Base-by-base conservation (phyloP, 2,888 invertebrate species). In the Oligia fasciuncula region DNA sequence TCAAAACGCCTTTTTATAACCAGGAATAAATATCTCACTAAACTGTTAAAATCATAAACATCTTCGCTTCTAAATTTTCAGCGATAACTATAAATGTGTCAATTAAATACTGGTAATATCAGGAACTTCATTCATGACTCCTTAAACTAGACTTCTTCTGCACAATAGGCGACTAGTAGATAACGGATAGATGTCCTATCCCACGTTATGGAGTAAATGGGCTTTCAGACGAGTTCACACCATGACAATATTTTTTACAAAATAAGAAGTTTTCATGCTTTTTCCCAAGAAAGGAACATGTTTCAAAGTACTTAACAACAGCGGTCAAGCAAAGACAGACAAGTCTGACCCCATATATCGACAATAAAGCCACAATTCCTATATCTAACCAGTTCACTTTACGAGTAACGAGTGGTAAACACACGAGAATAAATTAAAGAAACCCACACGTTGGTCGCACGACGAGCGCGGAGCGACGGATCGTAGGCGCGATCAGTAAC, bases 381-480 rank as follows among this genome's bases (percentile, higher is more conserved):
- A 63, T 66, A 77, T 62, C 54, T 35, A 69, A 77, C 77, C 76
- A 70, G 81, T 73, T 69, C 75, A 73, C 4, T 84, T 85, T 81
- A 74, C 86, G 67, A 81, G 73, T 85, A 85, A 83, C 72, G 75
- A 73, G 67, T 68, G 68, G 14, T 81, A 65, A 76, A 46, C 83
- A 86, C 13, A 77, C 63, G 63, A 67, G 85, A 68, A 86, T 84
- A 84, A 84, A 84, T 84, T 86, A 83, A 83, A 62, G n/a, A 43
- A 83, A 62, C 84, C 84, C 84, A 84, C 86, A 77, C 86, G 23
- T 17, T 54, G 57, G 67, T 46, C 74, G 62, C 29, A 4, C 75
- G 82, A 67, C 77, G 60, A 23, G 54, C 5, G 35, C 35, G 35
- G 35, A 35, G 35, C 74, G 78, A 77, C 74, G 65, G 60, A 77